phyloP scores from a whole-genome alignment of 2,797 vertebrate genomes.

The Brachyalestes nurse region DNA sequence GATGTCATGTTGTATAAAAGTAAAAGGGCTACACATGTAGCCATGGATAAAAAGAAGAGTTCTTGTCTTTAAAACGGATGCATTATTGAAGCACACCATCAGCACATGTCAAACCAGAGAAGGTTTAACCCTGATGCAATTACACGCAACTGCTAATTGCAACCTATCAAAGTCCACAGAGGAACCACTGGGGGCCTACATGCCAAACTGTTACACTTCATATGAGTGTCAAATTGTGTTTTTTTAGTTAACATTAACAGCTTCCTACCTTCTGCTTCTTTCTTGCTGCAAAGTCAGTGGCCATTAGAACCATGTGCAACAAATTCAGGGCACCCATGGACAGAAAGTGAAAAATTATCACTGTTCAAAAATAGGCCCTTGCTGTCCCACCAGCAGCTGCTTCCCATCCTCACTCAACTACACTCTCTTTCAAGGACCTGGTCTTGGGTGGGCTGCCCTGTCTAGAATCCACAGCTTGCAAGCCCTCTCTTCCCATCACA shows the following conservation, averaged over 20 bases:
- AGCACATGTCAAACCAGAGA: slow-evolving; percentile 53
- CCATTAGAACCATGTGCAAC: slow-evolving; percentile 10
- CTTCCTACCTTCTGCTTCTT: not conserved
- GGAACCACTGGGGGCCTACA: slow-evolving; percentile 24
- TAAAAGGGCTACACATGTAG: not conserved
- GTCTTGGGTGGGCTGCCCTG: slow-evolving; percentile 56
- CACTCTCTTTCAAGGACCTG: slow-evolving; percentile 58
- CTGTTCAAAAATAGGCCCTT: slow-evolving; percentile 37
- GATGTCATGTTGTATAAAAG: slow-evolving; percentile 41
- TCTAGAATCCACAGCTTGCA: slow-evolving; percentile 40
- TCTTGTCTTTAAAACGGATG: slow-evolving; percentile 50
- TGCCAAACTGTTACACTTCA: slow-evolving; percentile 47
- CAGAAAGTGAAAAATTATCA: slow-evolving; percentile 29
- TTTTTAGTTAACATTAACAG: slow-evolving; percentile 16
- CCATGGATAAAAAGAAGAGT: slow-evolving; percentile 43
- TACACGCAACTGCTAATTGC: slow-evolving; percentile 60
- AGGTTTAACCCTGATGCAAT: slow-evolving; percentile 64
- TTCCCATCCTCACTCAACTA: slow-evolving; percentile 55
- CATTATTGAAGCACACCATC: slow-evolving; percentile 60
- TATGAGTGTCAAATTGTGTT: slow-evolving; percentile 25
- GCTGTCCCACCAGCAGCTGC: slow-evolving; percentile 56
- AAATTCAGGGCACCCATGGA: not conserved
- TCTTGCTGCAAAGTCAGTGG: slow-evolving; percentile 1
- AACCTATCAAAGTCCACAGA: slow-evolving; percentile 43
- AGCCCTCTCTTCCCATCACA: slow-evolving; percentile 14